Evolutionary conservation across 2,888 invertebrate genomes (phyloP), one percentile per base, ranked within the genome.

Genomic region (Heliconius aoede): DNA sequence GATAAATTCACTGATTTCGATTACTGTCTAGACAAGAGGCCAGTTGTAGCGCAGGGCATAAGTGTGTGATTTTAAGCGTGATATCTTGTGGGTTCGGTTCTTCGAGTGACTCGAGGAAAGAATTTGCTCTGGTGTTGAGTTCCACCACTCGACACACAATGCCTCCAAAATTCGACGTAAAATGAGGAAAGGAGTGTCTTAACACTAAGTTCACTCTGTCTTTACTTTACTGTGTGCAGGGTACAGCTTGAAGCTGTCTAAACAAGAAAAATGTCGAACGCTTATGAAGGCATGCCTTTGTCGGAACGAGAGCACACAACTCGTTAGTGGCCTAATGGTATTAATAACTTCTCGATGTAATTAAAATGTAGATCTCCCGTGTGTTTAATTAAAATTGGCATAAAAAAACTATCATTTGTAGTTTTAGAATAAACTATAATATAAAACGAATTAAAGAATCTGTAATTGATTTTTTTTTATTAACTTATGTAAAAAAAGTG

Each of bases 21-120:
- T 68, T 76, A 73, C 72, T 51, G 79, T 78, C 80, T 78, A 80
- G 81, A 80, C 76, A 64, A 67, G 75, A 58, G 7, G 46, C 18
- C 46, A 18, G 46, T 46, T 18, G 18, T 46, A 18, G 46, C 5
- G 46, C 46, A 46, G 15, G 1, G 4, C 40, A 40, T 4, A 40
- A 40, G 46, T 1, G 46, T 18, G 36, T 36, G 36, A 36, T 4
- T 36, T 13, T 13, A 36, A 36, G 13, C 13, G 36, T 36, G 36
- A 36, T 36, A 3, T 9, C 11, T 36, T 46, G 18, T 46, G 46
- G 46, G 46, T 46, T 46, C 18, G 18, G 7, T 18, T 3, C 5
- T 7, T 5, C 32, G 11, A 36, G 11, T 36, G 32, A 46, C 46
- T 46, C 3, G 18, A 46, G 18, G 46, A 46, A 46, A 18, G 18